Evolutionary conservation across 2,113 vertebrate genomes (phyloP), one percentile per base, ranked within the genome.

Genomic region (Psettodes erumei): DNA sequence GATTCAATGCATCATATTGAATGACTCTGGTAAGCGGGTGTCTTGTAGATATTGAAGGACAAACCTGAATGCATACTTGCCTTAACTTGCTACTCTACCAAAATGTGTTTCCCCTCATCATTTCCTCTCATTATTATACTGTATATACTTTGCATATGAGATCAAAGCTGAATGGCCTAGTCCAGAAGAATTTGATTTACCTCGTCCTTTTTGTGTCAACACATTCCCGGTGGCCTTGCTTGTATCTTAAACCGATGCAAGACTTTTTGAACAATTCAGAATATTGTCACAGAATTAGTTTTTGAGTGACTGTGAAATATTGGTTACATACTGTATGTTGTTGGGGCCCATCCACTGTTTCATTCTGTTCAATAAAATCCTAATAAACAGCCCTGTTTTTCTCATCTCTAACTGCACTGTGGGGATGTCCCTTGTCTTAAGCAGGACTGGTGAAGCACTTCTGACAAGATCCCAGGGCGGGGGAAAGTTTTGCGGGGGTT

Each of bases 41-140:
- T 88, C 86, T 90, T 91, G 83, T 75, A 64, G 84, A 81, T 40
- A 50, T 37, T 75, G 72, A 90, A 82, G 30, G 74, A 89, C 69
- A 61, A 81, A 83, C 55, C 54, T 88, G 77, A 86, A 84, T 81
- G 58, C 79, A 74, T 33, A 84, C 48, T 71, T 92, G 91, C 74
- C 93, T 91, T 94, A 93, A 92, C 89, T 77, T 50, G 40, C 77
- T 65, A 77, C 71, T 76, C 58, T 40, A 88, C 70, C 71, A 79
- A 73, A 86, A 83, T 74, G 30, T 2, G 27, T 67, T 67, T 61
- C 33, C 28, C 16, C 3, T 45, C 11, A 37, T 59, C 25, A 25
- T 77, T 73, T 66, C 16, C 21, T 62, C 18, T 59, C 40, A 0
- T 42, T 69, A 55, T n/a, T 38, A 19, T 42, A 6, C 21, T 13